These are phyloP conservation scores for Onychorhynchus coronatus DNA, from an alignment of 2,113 vertebrate species.

Conservation along the genomic window DNA sequence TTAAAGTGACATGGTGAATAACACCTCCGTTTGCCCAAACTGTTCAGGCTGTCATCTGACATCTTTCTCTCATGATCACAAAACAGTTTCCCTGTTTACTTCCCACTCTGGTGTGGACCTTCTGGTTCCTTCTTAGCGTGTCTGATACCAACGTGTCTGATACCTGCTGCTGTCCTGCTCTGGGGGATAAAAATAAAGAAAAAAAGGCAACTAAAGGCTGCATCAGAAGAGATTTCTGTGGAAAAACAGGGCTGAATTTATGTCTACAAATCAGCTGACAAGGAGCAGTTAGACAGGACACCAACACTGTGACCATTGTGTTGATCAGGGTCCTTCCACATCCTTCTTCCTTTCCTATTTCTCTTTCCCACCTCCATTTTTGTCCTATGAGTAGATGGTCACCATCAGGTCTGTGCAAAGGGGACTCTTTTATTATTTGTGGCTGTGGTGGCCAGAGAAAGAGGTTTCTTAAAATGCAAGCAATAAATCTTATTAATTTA, in stretches of 20 bases:
- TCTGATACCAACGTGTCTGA: not conserved
- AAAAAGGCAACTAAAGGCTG: not conserved
- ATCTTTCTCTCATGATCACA: not conserved
- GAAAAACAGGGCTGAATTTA: not conserved
- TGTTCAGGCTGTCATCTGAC: not conserved
- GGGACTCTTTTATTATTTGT: not conserved
- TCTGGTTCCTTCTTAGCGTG: not conserved
- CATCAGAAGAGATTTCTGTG: not conserved
- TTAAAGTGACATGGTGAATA: not conserved
- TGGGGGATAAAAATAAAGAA: not conserved
- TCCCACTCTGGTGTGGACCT: not conserved
- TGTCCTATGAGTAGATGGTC: not conserved
- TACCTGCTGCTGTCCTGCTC: not conserved
- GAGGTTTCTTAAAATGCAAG: not conserved
- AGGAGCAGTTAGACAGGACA: not conserved
- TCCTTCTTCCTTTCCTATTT: not conserved
- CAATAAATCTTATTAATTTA: not conserved
- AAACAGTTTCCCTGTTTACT: not conserved
- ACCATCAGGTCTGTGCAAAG: not conserved
- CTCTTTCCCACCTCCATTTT: not conserved
- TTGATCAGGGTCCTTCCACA: not conserved
- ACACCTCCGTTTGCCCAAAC: conserved; percentile 2
- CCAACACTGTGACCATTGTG: no score
- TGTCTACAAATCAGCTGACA: not conserved
- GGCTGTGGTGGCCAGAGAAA: not conserved